Evolutionary conservation across 2,888 invertebrate species (phyloP).

Genomic region (Andrena marginata): DNA sequence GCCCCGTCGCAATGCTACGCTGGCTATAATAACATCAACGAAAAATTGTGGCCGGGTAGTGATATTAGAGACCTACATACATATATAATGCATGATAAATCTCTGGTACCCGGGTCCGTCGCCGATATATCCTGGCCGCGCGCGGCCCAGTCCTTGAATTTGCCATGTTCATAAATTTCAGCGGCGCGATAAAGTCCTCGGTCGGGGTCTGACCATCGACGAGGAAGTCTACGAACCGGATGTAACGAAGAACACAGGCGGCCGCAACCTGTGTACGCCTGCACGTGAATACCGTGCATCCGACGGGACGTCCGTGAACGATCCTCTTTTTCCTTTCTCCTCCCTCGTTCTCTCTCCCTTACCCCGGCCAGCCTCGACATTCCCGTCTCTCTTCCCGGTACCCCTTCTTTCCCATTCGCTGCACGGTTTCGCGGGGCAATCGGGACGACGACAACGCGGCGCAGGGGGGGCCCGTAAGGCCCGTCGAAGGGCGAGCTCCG

Average conservation of each 20-base stretch:
- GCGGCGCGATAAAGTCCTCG: slow-evolving; percentile 67
- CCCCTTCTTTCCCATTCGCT: slow-evolving; percentile 19
- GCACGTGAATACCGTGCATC: slow-evolving; percentile 20
- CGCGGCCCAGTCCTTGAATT: slow-evolving; percentile 57
- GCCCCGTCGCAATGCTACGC: neutral
- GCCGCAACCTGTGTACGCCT: slow-evolving; percentile 42
- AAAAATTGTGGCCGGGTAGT: slow-evolving; percentile 8
- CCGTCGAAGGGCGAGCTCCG: slow-evolving; percentile 64
- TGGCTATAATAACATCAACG: neutral
- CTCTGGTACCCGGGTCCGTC: slow-evolving; percentile 31
- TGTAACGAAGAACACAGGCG: slow-evolving; percentile 54
- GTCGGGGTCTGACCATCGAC: slow-evolving; percentile 58
- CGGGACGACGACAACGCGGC: slow-evolving; percentile 55
- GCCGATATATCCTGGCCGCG: slow-evolving; percentile 42
- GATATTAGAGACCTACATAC: slow-evolving; percentile 21
- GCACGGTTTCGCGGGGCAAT: slow-evolving; percentile 45
- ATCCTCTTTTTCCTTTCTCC: slow-evolving; percentile 53
- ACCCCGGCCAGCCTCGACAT: too few species aligned
- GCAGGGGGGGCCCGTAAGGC: slow-evolving; percentile 45
- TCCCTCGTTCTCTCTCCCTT: slow-evolving; percentile 2
- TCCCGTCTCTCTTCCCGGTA: neutral
- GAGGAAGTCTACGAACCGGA: slow-evolving; percentile 68
- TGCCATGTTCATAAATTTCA: slow-evolving; percentile 69
- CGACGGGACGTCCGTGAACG: slow-evolving; percentile 48
- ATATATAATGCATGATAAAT: slow-evolving; percentile 55